phyloP scores from a whole-genome alignment of 2,113 vertebrate genomes.

The Crotalus helleri region DNA sequence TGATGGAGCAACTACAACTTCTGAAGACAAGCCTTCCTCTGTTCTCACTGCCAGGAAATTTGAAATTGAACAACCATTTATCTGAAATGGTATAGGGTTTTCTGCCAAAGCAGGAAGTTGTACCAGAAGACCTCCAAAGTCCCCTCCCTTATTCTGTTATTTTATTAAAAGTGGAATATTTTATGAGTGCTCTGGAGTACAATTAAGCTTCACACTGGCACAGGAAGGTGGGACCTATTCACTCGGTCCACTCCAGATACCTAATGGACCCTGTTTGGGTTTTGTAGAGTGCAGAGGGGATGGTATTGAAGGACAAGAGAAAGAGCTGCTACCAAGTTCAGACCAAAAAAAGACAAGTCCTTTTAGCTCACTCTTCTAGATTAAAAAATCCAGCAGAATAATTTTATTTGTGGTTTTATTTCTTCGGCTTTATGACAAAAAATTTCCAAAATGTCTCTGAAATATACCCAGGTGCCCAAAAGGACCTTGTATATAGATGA shows the following conservation, averaged over 20 bases:
- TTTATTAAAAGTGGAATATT: not conserved
- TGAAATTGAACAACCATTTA: not conserved
- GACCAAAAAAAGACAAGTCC: not conserved
- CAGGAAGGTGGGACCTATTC: not conserved
- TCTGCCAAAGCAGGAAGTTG: not conserved
- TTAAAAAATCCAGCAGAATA: not conserved
- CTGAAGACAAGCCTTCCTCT: too few species aligned
- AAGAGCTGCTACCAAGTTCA: not conserved
- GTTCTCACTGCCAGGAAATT: too few species aligned
- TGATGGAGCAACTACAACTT: too few species aligned
- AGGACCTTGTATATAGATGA: not conserved
- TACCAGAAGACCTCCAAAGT: not conserved
- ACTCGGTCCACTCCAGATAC: not conserved
- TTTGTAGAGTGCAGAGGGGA: not conserved
- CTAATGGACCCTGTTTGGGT: not conserved
- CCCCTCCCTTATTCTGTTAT: not conserved
- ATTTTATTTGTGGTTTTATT: not conserved
- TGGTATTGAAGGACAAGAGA: not conserved
- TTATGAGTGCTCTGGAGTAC: not conserved
- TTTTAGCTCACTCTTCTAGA: not conserved
- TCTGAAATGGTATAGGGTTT: not conserved
- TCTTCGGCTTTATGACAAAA: slow-evolving; percentile 43
- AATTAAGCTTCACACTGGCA: not conserved
- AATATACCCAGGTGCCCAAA: slow-evolving; percentile 53
- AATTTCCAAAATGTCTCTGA: slow-evolving; percentile 54